Evolutionary conservation across 2,113 vertebrate species (phyloP), one percentile per base, ranked within the genome.

Genomic region (Aptenodytes patagonicus): DNA sequence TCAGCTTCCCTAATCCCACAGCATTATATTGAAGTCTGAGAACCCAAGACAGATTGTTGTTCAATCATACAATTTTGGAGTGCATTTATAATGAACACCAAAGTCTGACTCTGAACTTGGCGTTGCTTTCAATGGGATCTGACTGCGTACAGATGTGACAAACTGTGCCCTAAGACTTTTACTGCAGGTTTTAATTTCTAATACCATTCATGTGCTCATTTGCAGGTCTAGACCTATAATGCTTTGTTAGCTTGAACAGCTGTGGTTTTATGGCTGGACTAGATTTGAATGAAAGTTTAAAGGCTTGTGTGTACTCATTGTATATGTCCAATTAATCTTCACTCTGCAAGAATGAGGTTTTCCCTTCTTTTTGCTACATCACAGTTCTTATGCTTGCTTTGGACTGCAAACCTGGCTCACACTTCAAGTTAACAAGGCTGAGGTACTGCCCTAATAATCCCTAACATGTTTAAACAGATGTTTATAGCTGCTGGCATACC

Each of bases 381-480:
- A 57, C 57, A 58, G 87, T 79, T 89, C 81, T 61, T 69, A 28
- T 96, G 95, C 97, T 97, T 97, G 93, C 73, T 95, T 97, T 96
- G 94, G 97, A 95, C 91, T 76, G 87, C 89, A 95, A 47, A 82
- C 73, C 91, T 95, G 96, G 94, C 92, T 97, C 89, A 91, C 89
- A 94, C 95, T 89, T 95, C 66, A 61, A 32, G 65, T 93, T 96
- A 95, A 95, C 80, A 93, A 83, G 94, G 70, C 73, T 96, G 81
- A 95, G 73, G 91, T 97, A 93, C 70, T 84, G 66, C 79, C 47
- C 76, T 88, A 94, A 88, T 93, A 97, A 97, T 92, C 94, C 77
- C 65, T 87, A 85, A 91, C 93, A 94, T 95, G 87, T 97, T 97
- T 95, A 76, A 95, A 97, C 96, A 97, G 97, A 95, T 97, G 89